These are phyloP conservation scores for Melanostigma gelatinosum DNA, from an alignment of 2,113 vertebrate genomes.

Conservation along the genomic window DNA sequence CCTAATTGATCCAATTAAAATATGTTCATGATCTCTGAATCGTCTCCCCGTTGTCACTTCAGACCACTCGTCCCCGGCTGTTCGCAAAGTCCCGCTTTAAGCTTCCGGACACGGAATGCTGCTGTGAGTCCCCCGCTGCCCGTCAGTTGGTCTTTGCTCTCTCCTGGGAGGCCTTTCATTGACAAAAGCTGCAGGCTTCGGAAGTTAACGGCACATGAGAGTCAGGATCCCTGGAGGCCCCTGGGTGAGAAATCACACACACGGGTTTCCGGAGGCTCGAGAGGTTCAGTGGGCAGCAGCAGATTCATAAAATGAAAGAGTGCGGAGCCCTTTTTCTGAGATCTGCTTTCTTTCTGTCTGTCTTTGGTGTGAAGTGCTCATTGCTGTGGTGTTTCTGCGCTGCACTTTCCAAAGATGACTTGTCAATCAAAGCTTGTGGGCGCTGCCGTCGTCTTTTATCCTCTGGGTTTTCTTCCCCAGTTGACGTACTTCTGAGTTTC, in stretches of 20 bases:
- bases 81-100: slow-evolving; percentile 49
- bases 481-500: slow-evolving; percentile 54
- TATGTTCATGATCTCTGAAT: slow-evolving; percentile 58
- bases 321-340: background rate
- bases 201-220: slow-evolving; percentile 54
- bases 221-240: slow-evolving; percentile 37
- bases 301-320: slow-evolving; percentile 10
- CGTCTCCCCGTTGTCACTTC: slow-evolving; percentile 22
- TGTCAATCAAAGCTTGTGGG: slow-evolving; percentile 65
- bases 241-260: slow-evolving; percentile 28
- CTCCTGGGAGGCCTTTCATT: slow-evolving; percentile 66
- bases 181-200: slow-evolving; percentile 60
- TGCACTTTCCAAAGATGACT: slow-evolving; percentile 57
- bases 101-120: slow-evolving; percentile 64
- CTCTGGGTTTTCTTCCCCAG: slow-evolving; percentile 26
- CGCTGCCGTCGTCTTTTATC: slow-evolving; percentile 43
- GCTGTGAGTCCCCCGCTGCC: slow-evolving; percentile 62
- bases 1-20: slow-evolving; percentile 62
- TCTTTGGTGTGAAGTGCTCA: slow-evolving; percentile 2
- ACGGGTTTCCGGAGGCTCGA: slow-evolving; percentile 11
- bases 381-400: slow-evolving; percentile 8
- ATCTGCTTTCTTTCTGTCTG: slow-evolving; percentile 20
- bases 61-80: slow-evolving; percentile 41
- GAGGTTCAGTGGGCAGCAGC: slow-evolving; percentile 22
- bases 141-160: slow-evolving; percentile 62